Evolutionary conservation across 2,797 vertebrate species (phyloP).

Genomic region (Hypotaenidia philippensis): DNA sequence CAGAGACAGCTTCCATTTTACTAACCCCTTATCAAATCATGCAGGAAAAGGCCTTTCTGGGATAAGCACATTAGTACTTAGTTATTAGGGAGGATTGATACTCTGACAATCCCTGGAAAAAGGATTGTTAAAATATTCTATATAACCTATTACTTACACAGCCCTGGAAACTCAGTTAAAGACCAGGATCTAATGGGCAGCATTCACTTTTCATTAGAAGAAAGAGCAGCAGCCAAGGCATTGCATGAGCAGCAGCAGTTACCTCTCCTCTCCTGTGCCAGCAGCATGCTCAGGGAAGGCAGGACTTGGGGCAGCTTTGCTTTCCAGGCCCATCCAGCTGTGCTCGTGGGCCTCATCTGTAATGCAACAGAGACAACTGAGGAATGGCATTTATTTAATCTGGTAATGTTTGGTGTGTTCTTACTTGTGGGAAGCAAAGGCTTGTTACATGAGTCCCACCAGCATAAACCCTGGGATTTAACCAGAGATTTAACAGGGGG

Average conservation of each 20-base stretch:
- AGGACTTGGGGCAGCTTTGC: neutral
- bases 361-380: neutral
- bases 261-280: conserved; percentile 51
- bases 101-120: conserved; percentile 55
- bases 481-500: neutral
- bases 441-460: neutral
- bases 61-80: conserved; percentile 28
- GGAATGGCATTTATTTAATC: neutral
- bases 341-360: conserved; percentile 15
- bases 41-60: conserved; percentile 42
- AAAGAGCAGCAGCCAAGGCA: neutral
- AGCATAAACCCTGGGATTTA: neutral
- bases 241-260: neutral
- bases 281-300: neutral
- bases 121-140: neutral
- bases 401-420: neutral
- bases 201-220: neutral
- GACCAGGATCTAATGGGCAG: neutral
- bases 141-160: neutral
- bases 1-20: conserved; percentile 21
- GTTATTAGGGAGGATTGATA: conserved; percentile 27
- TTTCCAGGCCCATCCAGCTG: neutral
- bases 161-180: neutral
- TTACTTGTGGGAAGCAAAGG: neutral
- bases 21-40: conserved; percentile 44